Base-by-base conservation (phyloP, 1,140 invertebrate species). In the Zaprionus ghesquierei region DNA sequence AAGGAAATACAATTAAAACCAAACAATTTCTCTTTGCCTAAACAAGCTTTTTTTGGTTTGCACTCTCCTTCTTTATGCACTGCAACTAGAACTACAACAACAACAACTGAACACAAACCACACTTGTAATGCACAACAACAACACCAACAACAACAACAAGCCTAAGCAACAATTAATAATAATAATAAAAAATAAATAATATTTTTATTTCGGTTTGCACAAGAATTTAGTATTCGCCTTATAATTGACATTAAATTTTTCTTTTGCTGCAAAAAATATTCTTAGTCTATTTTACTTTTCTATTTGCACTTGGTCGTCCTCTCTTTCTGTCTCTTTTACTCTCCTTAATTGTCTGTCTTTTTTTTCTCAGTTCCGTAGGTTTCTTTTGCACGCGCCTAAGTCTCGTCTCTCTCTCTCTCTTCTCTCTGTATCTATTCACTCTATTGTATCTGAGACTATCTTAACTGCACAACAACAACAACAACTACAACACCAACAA, bases 11-110 rank as follows among this genome's bases (percentile, higher is more conserved):
- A 41, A 22, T 46, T 22, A 70, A 53, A 56, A 72, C 46, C 61
- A 58, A 58, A 50, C 60, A 71, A 49, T 75, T 73, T 74, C 63
- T 74, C 31, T 69, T 33, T 53, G 2, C 18, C 25, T 56, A 38
- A 53, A 44, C 60, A 55, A 61, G 53, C 41, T 54, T 71, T 9
- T 54, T 77, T 80, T 71, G 79, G 69, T 87, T 87, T 82, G 79
- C 79, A 89, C 84, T 62, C 22, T 77, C 81, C 54, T 75, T 59
- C 77, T 69, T 86, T 77, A 77, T 80, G 77, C 77, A 85, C 84
- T 46, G 60, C 69, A 77, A 86, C 78, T 35, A 35, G 33, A 66
- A 75, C 68, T 70, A 64, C 51, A 46, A 69, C 33, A 64, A 72
- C 46, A 54, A 66, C 15, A 53, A 59, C n/a, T 5, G n/a, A n/a